Percentiles rank a stretch among this genome's conserved stretches.
Conservation (phyloP, 1,140 invertebrate species). For the Drosophila lacertosa region DNA sequence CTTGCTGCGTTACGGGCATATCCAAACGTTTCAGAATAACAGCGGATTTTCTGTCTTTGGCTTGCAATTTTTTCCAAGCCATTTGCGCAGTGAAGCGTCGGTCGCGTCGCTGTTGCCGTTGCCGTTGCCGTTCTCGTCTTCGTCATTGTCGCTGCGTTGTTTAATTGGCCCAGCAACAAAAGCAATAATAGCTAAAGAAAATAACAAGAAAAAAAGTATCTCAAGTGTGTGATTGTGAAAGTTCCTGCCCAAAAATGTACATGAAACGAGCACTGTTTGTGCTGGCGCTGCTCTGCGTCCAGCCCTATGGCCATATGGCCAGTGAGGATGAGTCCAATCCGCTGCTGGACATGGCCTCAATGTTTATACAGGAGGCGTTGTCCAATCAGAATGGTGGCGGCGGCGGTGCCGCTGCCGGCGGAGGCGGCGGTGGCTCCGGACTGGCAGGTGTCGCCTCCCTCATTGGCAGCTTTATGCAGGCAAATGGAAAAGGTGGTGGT, state of each 20-base stretch:
- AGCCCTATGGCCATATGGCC: constrained; percentile 63
- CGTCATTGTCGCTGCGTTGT: constrained; percentile 59
- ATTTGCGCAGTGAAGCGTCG: constrained; percentile 72
- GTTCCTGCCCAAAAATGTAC: constrained; percentile 76
- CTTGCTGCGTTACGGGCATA: constrained; percentile 15
- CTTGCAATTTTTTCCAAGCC: constrained; percentile 36
- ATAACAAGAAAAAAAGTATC: constrained; percentile 55
- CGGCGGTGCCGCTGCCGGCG: constrained; percentile 69
- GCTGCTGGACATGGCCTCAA: constrained; percentile 85
- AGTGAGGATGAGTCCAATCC: constrained; percentile 85
- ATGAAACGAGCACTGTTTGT: constrained; percentile 70
- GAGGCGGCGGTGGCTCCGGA: constrained; percentile 84
- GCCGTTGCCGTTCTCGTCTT: constrained; percentile 16
- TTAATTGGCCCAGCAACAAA: constrained; percentile 65
- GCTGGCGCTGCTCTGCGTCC: constrained; percentile 70
- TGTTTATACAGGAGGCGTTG: constrained; percentile 85
- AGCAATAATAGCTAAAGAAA: constrained; percentile 31
- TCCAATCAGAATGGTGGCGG: constrained; percentile 84
- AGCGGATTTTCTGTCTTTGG: constrained; percentile 27
- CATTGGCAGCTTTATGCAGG: constrained; percentile 86
- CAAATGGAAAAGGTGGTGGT: constrained; percentile 83
- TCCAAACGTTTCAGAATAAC: constrained; percentile 5
- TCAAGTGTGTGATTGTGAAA: constrained; percentile 83
- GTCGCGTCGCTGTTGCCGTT: constrained; percentile 27
- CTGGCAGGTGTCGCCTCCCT: constrained; percentile 83